phyloP scores from a whole-genome alignment of 53 echinoderm and acorn worm species.

The Zoroaster sp. region DNA sequence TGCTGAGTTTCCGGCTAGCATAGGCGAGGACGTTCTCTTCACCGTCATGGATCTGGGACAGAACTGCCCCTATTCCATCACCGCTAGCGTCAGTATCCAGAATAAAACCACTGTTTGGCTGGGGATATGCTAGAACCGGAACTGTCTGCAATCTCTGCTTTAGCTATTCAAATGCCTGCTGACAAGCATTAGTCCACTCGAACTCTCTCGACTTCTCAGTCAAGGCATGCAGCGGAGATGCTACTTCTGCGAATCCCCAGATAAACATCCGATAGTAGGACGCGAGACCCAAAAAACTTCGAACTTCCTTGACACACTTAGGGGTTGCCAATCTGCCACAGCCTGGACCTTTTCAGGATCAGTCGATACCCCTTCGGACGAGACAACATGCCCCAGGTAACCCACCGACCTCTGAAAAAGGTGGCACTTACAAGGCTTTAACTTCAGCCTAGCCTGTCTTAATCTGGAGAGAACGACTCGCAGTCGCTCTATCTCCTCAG shows the following conservation, averaged over 20 bases:
- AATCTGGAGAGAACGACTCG: neutral
- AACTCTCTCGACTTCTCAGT: constrained; percentile 31
- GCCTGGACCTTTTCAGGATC: constrained; percentile 18
- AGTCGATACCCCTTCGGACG: neutral
- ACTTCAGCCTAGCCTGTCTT: neutral
- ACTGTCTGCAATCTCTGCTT: constrained; percentile 6
- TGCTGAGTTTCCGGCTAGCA: constrained; percentile 50
- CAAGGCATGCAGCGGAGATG: constrained; percentile 35
- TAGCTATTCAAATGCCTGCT: constrained; percentile 10
- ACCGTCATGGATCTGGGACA: constrained; percentile 14
- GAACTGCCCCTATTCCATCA: constrained; percentile 30
- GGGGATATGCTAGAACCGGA: constrained; percentile 31
- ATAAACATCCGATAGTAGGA: constrained; percentile 35
- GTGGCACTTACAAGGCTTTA: constrained; percentile 18
- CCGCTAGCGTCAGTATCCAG: too few species aligned
- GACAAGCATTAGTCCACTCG: neutral
- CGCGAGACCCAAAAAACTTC: constrained; percentile 20
- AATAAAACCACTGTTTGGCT: neutral
- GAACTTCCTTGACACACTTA: constrained; percentile 19
- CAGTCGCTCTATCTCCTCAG: constrained; percentile 4
- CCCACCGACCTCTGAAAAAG: neutral
- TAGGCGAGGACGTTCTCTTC: constrained; percentile 52
- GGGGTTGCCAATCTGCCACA: constrained; percentile 40
- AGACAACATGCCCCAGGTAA: constrained; percentile 36
- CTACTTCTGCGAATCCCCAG: constrained; percentile 32